Evolutionary conservation across 2,888 invertebrate genomes (phyloP), one percentile per base, ranked within the genome.

Genomic region (Polymixis flavicincta): DNA sequence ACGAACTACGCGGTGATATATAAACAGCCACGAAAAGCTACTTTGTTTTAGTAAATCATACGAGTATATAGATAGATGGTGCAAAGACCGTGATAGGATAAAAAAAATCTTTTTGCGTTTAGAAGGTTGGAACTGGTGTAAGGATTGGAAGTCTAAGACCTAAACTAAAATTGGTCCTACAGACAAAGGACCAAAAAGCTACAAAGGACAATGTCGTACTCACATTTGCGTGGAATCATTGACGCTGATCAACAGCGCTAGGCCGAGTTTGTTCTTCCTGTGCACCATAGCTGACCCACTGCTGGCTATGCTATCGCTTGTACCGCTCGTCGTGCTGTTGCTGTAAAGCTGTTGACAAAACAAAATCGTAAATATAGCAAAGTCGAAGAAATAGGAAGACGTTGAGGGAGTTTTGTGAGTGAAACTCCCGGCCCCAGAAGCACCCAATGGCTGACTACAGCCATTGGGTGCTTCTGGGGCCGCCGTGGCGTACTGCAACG

Each of bases 181-280:
- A 2, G 37, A 25, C 4, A 17, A 59, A 59, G 37, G 48, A 59
- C 45, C 64, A 74, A 55, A 42, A 28, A 6, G 0, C 17, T 11
- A 71, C 37, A 3, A 54, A 50, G n/a, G n/a, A 22, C 0, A 81
- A 1, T 48, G 9, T 13, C 1, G 7, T 42, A 94, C 96, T 95
- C 76, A 96, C 96, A 94, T 93, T 80, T 96, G 94, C 76, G 90
- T 88, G 11, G 92, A 81, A 72, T 96, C 95, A n/a, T 92, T 89
- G 54, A 95, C 94, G 4, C 94, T 95, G 85, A 96, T 95, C 57
- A 96, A 88, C 64, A 96, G 84, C 0, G 96, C 96, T 9, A 96
- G 85, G 0, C 96, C 96, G 4, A 96, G 89, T 71, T 96, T 95
- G 87, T 92, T 94, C 79, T 93, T 93, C 74, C 90, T 90, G 37